Conservation (phyloP, 2,113 vertebrate genomes). For the Chlorodrepanis virens region DNA sequence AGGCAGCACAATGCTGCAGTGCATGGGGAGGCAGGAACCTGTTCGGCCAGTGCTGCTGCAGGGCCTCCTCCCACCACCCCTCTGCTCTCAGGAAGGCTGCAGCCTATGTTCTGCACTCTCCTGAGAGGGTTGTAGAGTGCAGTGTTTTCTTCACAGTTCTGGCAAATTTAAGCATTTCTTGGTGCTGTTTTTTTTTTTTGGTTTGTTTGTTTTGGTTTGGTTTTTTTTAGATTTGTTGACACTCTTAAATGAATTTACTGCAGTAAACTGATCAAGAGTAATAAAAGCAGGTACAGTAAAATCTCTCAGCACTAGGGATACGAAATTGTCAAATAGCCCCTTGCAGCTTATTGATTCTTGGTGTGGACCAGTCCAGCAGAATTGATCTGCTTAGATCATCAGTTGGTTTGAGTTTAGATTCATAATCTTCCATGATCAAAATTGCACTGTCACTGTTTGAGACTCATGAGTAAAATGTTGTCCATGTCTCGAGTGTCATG, state of each 20-base stretch:
- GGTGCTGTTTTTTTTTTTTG: background rate
- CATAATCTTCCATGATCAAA: background rate
- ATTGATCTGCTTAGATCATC: background rate
- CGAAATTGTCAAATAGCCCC: background rate
- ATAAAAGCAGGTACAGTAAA: background rate
- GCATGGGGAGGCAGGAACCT: background rate
- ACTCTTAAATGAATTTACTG: background rate
- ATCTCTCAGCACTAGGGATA: background rate
- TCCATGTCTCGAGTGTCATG: background rate
- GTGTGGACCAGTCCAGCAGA: background rate
- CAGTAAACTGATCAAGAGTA: background rate
- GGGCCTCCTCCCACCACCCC: rapidly evolving
- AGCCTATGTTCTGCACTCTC: rapidly evolving
- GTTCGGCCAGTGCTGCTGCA: rapidly evolving
- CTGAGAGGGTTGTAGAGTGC: rapidly evolving
- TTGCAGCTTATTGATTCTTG: background rate
- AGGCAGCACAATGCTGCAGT: background rate
- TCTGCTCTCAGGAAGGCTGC: background rate
- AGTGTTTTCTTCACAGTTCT: background rate
- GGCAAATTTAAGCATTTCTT: background rate
- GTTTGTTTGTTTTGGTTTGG: background rate
- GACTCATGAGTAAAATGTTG: background rate
- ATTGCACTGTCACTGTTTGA: background rate
- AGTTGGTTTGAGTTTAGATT: background rate
- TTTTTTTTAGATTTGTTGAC: background rate